phyloP scores from a whole-genome alignment of 2,888 invertebrate species.

The Oligia strigilis region DNA sequence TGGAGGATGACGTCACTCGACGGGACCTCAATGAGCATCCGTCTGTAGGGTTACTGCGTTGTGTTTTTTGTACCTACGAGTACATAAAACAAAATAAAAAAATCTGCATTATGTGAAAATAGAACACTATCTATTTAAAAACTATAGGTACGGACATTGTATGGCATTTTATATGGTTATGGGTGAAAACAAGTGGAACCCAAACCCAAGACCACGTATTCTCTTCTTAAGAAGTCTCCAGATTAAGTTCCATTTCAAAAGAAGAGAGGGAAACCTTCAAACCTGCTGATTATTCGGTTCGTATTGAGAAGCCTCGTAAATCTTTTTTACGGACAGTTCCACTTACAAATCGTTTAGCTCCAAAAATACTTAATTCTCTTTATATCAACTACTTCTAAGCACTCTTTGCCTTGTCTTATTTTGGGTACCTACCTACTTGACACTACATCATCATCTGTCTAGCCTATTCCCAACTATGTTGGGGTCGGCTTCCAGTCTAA shows the following conservation, averaged over 20 bases:
- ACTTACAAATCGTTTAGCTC: slow-evolving; percentile 17
- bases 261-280: background rate
- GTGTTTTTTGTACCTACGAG: background rate
- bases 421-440: background rate
- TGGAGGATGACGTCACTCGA: background rate
- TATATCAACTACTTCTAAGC: background rate
- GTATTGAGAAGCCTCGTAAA: slow-evolving; percentile 21
- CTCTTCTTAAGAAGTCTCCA: too few species aligned
- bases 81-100: slow-evolving; percentile 8
- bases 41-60: background rate
- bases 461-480: too few species aligned
- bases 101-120: background rate
- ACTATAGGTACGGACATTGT: background rate
- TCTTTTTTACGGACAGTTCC: slow-evolving; percentile 21
- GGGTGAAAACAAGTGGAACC: background rate
- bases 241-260: background rate
- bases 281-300: slow-evolving; percentile 19
- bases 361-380: background rate
- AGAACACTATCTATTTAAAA: background rate
- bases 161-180: background rate
- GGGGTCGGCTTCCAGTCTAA: too few species aligned
- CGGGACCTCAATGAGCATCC: slow-evolving; percentile 25
- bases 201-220: background rate
- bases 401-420: background rate
- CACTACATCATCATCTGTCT: too few species aligned